Percentiles rank a stretch among this genome's conserved stretches.
Evolutionary conservation across 1,140 invertebrate species (phyloP).

Genomic region (Pseudachorutes palmiensis): DNA sequence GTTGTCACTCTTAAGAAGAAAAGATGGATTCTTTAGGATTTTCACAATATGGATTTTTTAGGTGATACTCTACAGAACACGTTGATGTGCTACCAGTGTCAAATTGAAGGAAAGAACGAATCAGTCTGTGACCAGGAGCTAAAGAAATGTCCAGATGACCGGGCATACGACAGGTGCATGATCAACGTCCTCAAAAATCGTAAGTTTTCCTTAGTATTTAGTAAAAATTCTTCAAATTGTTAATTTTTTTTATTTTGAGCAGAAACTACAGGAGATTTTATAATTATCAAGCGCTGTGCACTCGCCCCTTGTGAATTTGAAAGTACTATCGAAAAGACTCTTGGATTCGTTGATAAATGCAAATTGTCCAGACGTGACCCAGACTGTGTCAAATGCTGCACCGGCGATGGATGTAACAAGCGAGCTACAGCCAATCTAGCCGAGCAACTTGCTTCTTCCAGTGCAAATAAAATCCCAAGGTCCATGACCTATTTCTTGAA

Average conservation of each 20-base stretch:
- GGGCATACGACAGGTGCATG: constrained; percentile 46
- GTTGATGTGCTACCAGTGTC: constrained; percentile 49
- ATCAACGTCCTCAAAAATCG: constrained; percentile 47
- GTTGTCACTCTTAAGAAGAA: background rate
- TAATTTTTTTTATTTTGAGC: constrained; percentile 12
- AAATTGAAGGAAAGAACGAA: constrained; percentile 37
- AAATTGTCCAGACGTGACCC: constrained; percentile 16
- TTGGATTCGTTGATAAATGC: constrained; percentile 26
- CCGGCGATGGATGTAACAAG: constrained; percentile 45
- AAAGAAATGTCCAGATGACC: constrained; percentile 43
- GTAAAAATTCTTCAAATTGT: background rate
- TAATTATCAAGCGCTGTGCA: constrained; percentile 47
- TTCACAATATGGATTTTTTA: constrained; percentile 10
- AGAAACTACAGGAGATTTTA: constrained; percentile 40
- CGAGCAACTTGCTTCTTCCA: background rate
- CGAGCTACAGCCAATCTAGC: constrained; percentile 20
- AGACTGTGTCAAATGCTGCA: constrained; percentile 42
- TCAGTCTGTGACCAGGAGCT: constrained; percentile 44
- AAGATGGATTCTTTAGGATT: background rate
- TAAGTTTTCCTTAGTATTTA: constrained; percentile 37
- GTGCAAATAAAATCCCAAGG: background rate
- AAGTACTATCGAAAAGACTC: constrained; percentile 41
- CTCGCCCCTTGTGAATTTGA: constrained; percentile 48
- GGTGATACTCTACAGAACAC: constrained; percentile 36
- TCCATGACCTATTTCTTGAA: background rate